Conservation (phyloP, 2,797 vertebrate species). For the Falco peregrinus region DNA sequence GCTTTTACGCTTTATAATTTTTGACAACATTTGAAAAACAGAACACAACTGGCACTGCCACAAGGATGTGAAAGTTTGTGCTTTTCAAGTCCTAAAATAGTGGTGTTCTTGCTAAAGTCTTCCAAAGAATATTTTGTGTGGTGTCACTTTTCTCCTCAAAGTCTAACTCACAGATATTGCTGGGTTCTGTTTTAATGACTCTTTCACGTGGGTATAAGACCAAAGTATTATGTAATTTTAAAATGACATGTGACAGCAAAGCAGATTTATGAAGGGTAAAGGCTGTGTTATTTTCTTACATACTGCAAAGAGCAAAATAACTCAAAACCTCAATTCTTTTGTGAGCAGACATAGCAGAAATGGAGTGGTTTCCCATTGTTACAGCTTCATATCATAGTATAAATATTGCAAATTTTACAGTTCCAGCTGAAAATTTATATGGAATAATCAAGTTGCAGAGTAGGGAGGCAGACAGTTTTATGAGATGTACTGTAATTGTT, state of each 20-base stretch:
- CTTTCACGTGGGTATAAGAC: neutral
- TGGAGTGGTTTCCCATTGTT: neutral
- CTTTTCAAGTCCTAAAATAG: constrained; percentile 40
- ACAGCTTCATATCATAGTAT: neutral
- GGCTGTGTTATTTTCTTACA: neutral
- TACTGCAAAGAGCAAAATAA: neutral
- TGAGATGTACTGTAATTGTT: neutral
- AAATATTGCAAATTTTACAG: constrained; percentile 21
- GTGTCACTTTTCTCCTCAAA: constrained; percentile 4
- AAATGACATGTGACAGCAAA: neutral
- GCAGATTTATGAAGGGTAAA: neutral
- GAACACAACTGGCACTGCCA: constrained; percentile 64
- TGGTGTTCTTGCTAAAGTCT: neutral
- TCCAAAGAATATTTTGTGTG: constrained; percentile 32
- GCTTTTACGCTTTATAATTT: constrained; percentile 80
- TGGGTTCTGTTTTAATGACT: neutral
- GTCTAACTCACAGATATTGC: neutral
- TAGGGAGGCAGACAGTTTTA: constrained; percentile 32
- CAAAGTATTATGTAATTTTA: neutral
- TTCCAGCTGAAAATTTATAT: constrained; percentile 14
- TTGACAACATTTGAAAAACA: constrained; percentile 75
- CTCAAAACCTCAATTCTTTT: neutral
- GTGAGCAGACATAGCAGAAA: neutral
- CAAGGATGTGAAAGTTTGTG: constrained; percentile 63
- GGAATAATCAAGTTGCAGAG: constrained; percentile 4